These are phyloP conservation scores for Propithecus coquereli DNA, from an alignment of 2,113 vertebrate species.

Conservation along the genomic window DNA sequence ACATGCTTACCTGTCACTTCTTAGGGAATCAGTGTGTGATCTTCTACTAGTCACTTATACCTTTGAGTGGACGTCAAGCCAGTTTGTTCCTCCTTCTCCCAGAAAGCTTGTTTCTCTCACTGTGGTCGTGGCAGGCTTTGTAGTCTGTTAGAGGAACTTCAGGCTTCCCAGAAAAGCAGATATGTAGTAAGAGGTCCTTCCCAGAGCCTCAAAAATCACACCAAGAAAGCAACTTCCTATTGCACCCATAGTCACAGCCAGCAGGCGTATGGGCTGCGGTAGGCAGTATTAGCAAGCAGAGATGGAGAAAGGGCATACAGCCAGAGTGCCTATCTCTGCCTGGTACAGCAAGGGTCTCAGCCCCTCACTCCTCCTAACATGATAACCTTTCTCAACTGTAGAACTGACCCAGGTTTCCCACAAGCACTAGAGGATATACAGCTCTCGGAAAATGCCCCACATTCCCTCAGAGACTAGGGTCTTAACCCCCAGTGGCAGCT, in stretches of 20 bases:
- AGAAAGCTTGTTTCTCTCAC: not conserved
- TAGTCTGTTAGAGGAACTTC: not conserved
- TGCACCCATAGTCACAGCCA: not conserved
- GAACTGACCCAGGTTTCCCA: not conserved
- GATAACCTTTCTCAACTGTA: not conserved
- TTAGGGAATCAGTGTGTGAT: not conserved
- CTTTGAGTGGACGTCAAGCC: not conserved
- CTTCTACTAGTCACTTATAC: not conserved
- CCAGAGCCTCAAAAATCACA: not conserved
- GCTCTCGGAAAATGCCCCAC: not conserved
- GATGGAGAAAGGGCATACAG: accelerated
- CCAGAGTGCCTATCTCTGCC: not conserved
- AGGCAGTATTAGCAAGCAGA: not conserved
- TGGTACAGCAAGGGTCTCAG: not conserved
- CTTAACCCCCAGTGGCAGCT: not conserved
- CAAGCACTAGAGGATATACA: not conserved
- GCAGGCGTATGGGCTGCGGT: not conserved
- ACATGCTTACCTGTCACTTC: not conserved
- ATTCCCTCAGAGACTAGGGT: not conserved
- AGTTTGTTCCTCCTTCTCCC: not conserved
- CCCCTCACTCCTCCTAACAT: not conserved
- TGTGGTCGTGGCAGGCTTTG: not conserved
- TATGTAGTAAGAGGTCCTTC: not conserved
- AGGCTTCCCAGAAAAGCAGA: not conserved
- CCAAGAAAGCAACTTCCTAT: not conserved